Conservation (phyloP, 2,888 invertebrate genomes). For the Ectobius pallidus region DNA sequence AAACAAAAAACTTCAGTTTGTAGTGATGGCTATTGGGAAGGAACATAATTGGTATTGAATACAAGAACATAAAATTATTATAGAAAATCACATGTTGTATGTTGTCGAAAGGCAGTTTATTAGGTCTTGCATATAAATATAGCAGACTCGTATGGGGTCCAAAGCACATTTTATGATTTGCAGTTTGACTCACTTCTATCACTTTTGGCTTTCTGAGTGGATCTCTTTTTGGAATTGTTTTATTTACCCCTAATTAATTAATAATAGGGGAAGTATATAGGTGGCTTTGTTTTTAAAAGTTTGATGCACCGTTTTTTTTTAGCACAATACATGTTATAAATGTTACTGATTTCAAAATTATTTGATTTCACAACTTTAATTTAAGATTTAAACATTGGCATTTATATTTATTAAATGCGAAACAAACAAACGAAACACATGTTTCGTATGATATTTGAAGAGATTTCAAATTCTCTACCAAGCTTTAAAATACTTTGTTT, state of each 20-base stretch:
- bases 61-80: no score
- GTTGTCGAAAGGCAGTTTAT: no score
- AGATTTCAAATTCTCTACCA: no score
- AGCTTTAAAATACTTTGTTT: not conserved
- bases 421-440: no score
- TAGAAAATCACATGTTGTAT: no score
- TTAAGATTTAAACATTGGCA: not conserved
- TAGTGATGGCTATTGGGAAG: no score
- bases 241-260: not conserved
- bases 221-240: not conserved
- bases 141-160: constrained; percentile 11
- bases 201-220: not conserved
- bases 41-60: no score
- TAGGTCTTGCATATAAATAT: not conserved
- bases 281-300: constrained; percentile 1
- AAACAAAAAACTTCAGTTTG: no score
- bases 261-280: not conserved
- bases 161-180: not conserved
- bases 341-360: not conserved
- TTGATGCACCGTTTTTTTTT: not conserved
- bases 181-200: not conserved
- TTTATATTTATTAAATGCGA: not conserved
- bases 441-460: no score
- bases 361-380: not conserved
- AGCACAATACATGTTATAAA: constrained; percentile 9